These are phyloP conservation scores for Rallus limicola DNA, from an alignment of 2,113 vertebrate species.

Conservation along the genomic window DNA sequence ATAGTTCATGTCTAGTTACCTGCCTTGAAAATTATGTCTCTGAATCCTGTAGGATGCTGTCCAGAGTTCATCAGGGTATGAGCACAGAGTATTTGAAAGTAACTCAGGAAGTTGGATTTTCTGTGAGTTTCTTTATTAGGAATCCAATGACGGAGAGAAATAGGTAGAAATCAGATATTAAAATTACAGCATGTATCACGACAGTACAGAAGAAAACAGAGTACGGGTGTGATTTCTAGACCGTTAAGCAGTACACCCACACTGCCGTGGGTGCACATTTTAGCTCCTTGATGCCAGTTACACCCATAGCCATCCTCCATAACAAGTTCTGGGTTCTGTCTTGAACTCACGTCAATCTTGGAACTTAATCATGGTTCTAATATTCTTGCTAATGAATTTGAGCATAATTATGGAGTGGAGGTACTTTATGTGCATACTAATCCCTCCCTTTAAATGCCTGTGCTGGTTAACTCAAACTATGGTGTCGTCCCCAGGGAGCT, in stretches of 20 bases:
- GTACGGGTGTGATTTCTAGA: background rate
- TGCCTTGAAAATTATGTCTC: background rate
- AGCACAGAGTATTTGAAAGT: background rate
- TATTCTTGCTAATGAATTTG: conserved; percentile 57
- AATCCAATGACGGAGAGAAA: background rate
- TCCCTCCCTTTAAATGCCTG: background rate
- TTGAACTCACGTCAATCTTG: background rate
- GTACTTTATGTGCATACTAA: conserved; percentile 29
- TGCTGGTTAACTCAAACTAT: background rate
- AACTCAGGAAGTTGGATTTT: background rate
- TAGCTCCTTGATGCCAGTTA: background rate
- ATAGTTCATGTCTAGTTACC: background rate
- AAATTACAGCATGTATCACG: background rate
- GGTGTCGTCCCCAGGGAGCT: background rate
- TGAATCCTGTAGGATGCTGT: background rate
- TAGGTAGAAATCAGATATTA: background rate
- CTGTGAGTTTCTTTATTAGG: background rate
- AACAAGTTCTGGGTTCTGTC: background rate
- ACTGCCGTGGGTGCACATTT: background rate
- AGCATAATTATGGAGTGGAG: conserved; percentile 36
- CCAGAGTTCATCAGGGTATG: background rate
- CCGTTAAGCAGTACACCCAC: background rate
- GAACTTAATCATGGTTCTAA: conserved; percentile 58
- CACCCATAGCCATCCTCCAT: background rate
- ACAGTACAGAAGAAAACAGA: background rate